These are phyloP conservation scores for Trachelus tabidus DNA, from an alignment of 2,888 invertebrate species.

Conservation along the genomic window DNA sequence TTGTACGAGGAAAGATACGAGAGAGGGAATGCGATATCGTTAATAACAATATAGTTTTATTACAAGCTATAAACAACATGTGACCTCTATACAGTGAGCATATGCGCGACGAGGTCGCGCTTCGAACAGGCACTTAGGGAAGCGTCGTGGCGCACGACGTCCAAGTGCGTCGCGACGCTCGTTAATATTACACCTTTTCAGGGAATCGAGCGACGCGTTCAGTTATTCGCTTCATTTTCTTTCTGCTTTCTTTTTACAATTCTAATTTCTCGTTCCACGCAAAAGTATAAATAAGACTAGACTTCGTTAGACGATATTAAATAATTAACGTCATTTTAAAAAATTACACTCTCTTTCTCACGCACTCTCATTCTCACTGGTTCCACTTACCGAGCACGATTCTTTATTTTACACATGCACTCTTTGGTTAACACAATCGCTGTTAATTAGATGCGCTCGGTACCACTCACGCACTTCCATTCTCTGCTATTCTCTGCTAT, in stretches of 20 bases:
- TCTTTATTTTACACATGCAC: slow-evolving; percentile 18
- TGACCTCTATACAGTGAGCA: slow-evolving; percentile 46
- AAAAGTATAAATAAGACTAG: slow-evolving; percentile 52
- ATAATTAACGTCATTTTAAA: slow-evolving; percentile 36
- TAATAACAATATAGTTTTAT: slow-evolving; percentile 52
- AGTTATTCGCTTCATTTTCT: neutral
- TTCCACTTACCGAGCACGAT: neutral
- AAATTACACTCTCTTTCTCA: slow-evolving; percentile 18
- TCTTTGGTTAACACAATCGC: slow-evolving; percentile 55
- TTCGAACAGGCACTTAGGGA: neutral
- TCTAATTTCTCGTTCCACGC: neutral
- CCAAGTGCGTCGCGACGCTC: neutral
- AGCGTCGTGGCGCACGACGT: neutral
- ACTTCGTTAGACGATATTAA: slow-evolving; percentile 45
- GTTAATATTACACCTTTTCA: neutral
- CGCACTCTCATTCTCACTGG: neutral
- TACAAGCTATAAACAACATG: slow-evolving; percentile 46
- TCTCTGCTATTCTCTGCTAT: neutral
- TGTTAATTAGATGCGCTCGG: slow-evolving; percentile 11
- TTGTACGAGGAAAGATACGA: neutral
- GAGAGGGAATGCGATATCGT: slow-evolving; percentile 14
- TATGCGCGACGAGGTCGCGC: slow-evolving; percentile 38
- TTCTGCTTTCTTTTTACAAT: neutral
- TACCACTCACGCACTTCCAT: neutral
- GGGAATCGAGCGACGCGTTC: neutral